Base-by-base conservation (phyloP, 2,797 vertebrate species). In the Lithobates sylvaticus region DNA sequence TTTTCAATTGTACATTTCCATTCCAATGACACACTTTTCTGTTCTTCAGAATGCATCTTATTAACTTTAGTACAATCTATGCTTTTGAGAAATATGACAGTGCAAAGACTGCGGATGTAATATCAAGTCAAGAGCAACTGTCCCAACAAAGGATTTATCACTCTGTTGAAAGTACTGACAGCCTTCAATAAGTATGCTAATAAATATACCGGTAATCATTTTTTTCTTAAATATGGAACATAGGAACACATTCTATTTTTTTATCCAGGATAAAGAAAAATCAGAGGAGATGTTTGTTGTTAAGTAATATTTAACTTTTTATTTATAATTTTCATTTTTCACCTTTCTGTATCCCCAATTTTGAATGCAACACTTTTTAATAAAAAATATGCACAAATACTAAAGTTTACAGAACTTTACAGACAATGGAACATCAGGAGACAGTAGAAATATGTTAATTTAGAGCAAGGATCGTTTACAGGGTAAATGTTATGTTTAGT, bases 1-100 rank as follows among this genome's bases (percentile, higher is more conserved):
- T n/a, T 82, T 74, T 44, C 70, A 73, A 64, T 82, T 65, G 69
- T 73, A 81, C 80, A 64, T 82, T 81, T 61, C 29, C 36, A 39
- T 29, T 81, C 32, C 23, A 36, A 44, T 42, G n/a, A 42, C 54
- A 42, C 54, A 81, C 71, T 65, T 80, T 42, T 47, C 70, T 74
- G 54, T 42, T 74, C 70, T 65, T 73, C n/a, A 42, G 16, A 82
- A 10, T 65, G 26, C 34, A 82, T 44, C 50, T 82, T 73, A 64
- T 73, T 65, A 74, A 27, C 34, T 39, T 82, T 34, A 64, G 80
- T 73, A 70, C 69, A 72, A 73, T 42, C 58, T 34, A 42, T 18
- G 61, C n/a, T 64, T 81, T 81, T 29, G 44, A 81, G 68, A 15
- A 29, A 42, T 81, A 71, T 50, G 26, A 9, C n/a, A 44, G 39